Percentiles rank a stretch among this genome's conserved stretches.
phyloP scores from a whole-genome alignment of 2,797 vertebrate species.

The Falco concolor region DNA sequence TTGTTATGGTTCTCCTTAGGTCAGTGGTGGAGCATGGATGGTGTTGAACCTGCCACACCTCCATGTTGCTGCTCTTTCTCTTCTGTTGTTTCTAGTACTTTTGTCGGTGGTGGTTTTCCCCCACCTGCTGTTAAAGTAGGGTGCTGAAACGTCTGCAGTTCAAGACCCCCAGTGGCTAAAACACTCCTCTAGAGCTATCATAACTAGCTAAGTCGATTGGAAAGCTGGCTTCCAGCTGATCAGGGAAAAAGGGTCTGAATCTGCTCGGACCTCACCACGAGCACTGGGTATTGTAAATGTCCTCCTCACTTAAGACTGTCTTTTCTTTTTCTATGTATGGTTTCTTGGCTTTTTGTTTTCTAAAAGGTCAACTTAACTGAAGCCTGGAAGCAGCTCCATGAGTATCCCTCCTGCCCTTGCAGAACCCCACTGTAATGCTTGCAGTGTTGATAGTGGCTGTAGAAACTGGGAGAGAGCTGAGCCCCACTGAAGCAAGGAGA shows the following conservation, averaged over 20 bases:
- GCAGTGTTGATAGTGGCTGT: background rate
- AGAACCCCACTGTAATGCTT: background rate
- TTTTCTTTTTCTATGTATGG: background rate
- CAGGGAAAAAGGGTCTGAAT: background rate
- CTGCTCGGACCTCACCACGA: background rate
- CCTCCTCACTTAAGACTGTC: background rate
- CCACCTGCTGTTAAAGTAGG: background rate
- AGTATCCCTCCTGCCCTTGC: background rate
- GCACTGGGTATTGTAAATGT: fast-evolving
- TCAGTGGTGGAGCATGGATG: background rate
- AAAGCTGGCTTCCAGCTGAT: background rate
- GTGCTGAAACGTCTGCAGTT: background rate
- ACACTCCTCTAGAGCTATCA: background rate
- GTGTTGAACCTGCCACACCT: background rate
- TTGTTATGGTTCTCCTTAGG: fast-evolving
- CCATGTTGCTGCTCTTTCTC: background rate
- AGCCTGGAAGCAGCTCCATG: background rate
- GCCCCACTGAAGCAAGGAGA: background rate
- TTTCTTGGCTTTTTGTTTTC: background rate
- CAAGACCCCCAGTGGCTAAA: background rate
- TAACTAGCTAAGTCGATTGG: background rate
- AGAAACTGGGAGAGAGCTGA: background rate
- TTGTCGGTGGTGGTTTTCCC: background rate
- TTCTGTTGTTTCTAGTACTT: background rate
- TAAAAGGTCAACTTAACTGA: background rate